These are phyloP conservation scores for Ferdinandea cuprea DNA, from an alignment of 2,888 invertebrate species.

Conservation along the genomic window DNA sequence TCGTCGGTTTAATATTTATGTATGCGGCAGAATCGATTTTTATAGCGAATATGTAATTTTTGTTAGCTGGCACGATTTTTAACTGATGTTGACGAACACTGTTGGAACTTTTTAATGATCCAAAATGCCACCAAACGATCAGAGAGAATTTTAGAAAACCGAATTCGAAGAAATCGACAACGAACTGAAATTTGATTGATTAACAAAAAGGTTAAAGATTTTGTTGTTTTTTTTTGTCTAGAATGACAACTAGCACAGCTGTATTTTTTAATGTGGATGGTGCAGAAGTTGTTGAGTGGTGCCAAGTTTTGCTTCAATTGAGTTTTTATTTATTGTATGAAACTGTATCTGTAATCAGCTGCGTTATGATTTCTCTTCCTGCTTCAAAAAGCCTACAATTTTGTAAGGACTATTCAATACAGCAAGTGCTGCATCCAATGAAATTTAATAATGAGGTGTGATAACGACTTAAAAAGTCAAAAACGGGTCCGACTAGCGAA, in stretches of 20 bases:
- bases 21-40: background rate
- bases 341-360: too few species aligned
- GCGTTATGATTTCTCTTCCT: too few species aligned
- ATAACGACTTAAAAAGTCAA: too few species aligned
- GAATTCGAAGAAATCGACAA: slow-evolving; percentile 20
- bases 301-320: background rate
- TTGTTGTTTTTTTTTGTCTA: background rate
- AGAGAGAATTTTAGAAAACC: background rate
- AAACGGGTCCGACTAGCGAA: too few species aligned
- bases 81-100: slow-evolving; percentile 7
- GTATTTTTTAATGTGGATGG: slow-evolving; percentile 3
- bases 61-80: background rate
- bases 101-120: slow-evolving; percentile 11
- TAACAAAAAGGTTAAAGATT: slow-evolving; percentile 14
- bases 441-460: too few species aligned
- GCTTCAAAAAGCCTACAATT: too few species aligned
- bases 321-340: too few species aligned
- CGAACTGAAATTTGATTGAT: slow-evolving; percentile 38
- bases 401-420: too few species aligned
- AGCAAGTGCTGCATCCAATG: too few species aligned
- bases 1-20: background rate
- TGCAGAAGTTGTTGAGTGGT: slow-evolving; percentile 3
- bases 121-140: slow-evolving; percentile 22
- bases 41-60: background rate
- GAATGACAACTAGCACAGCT: slow-evolving; percentile 1